These are phyloP conservation scores for Sinelater perroti DNA, from an alignment of 2,888 invertebrate genomes.

Conservation along the genomic window DNA sequence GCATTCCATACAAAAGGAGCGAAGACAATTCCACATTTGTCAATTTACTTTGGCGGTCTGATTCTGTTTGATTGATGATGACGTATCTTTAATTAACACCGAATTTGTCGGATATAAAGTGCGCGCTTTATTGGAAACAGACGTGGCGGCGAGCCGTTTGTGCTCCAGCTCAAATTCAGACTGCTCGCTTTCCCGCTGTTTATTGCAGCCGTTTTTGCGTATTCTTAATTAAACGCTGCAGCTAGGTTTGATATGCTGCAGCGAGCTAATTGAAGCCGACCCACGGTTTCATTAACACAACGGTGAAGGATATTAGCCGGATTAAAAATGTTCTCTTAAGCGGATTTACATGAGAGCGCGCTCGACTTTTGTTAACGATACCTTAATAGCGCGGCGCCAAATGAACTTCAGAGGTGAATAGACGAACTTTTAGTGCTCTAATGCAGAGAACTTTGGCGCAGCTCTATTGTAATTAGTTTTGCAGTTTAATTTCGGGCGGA, in stretches of 20 bases:
- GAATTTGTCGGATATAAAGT: no score
- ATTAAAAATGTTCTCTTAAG: conserved; percentile 21
- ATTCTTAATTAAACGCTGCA: neutral
- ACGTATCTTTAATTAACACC: no score
- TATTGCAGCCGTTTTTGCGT: neutral
- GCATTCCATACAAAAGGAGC: no score
- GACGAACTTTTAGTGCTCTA: conserved; percentile 11
- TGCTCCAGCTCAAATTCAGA: no score
- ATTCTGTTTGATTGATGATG: no score
- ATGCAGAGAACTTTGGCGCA: neutral
- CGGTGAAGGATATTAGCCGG: conserved; percentile 1
- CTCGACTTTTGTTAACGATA: conserved; percentile 12
- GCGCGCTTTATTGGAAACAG: no score
- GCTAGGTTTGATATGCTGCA: conserved; percentile 9
- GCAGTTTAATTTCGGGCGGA: neutral
- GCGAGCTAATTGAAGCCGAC: conserved; percentile 10
- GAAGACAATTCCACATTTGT: no score
- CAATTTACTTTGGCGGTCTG: no score
- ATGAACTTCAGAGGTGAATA: conserved; percentile 13
- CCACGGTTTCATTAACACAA: conserved; percentile 19
- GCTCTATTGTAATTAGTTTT: neutral
- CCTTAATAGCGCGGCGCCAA: conserved; percentile 2
- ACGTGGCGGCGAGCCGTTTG: no score
- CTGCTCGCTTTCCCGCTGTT: neutral
- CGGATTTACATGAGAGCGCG: conserved; percentile 8